Evolutionary conservation across 2,888 invertebrate genomes (phyloP), one percentile per base, ranked within the genome.

Genomic region (Xylota sylvarum): DNA sequence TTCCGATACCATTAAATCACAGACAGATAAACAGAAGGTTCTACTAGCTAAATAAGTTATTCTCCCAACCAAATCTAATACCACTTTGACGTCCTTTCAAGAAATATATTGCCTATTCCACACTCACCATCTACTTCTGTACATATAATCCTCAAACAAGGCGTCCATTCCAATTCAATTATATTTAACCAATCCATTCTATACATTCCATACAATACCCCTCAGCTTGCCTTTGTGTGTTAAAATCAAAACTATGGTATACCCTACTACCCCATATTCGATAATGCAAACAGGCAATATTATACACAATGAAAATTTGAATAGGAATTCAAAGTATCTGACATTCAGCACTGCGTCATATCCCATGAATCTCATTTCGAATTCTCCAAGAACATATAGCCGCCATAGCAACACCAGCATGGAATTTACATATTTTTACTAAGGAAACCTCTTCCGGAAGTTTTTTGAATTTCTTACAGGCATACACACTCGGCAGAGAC

Each of bases 311-410:
- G 72, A 77, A 77, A 58, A 65, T 70, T 77, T 65, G 56, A 76
- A 70, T 77, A 43, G 77, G 30, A 67, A 77, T 83, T 64, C 82
- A 35, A 72, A 40, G 50, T 50, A 82, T 65, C 77, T 30, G 30
- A 58, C 70, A 82, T 64, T 50, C 58, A 58, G 77, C 56, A 72
- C 48, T 77, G 77, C 82, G 65, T 77, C 81, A 76, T 72, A 77
- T 65, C 64, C 82, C 82, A 83, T 77, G 77, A 83, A 83, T 77
- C 72, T 77, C 77, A 83, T 83, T 83, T 77, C 9, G 82, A 58
- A 72, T 72, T 67, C 72, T 40, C 56, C 35, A 55, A 37, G 72
- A 50, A 37, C 37, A 35, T 35, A 48, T 27, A 37, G 19, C 30
- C 35, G 9, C 3, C 37, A 4, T 17, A 32, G 2, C 62, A 14